Base-by-base conservation (phyloP, 1,140 invertebrate genomes). In the Plutomurus gul region DNA sequence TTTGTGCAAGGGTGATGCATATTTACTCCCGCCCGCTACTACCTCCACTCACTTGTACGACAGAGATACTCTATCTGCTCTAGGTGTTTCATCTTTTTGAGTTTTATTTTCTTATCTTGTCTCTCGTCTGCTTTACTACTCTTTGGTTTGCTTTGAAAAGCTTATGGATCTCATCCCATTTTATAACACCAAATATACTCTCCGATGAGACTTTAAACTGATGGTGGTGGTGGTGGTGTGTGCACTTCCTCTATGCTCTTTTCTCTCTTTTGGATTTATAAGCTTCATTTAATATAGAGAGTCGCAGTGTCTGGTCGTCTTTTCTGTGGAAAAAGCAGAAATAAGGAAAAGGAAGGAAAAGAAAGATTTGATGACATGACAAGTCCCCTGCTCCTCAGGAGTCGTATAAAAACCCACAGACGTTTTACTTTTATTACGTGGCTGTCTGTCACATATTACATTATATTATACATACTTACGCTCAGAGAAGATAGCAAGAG, bases 311-410 rank as follows among this genome's bases (percentile, higher is more conserved):
- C 22, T 8, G 2, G 46, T 5, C 6, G 13, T 27, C 10, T 13
- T 10, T 7, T 5, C 20, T 16, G 46, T 30, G 10, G 51, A 65
- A 65, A 36, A 65, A 16, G 36, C 27, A 65, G 36, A 65, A 65
- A 65, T 27, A 65, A 65, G 27, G 16, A 30, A 51, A 51, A 56
- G 51, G 51, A 56, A 25, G 51, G 51, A 27, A 65, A 46, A 72
- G 70, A 43, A 46, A 37, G 70, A 72, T 72, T 72, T 72, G 70
- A 72, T 72, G 70, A 72, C 70, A 72, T 72, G 70, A 72, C 70
- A 72, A 72, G 70, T 72, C 70, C 70, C 70, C 70, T 72, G 70
- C 40, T 72, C 40, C 70, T 72, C 70, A 72, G 36, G 20, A 72
- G 70, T 43, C 40, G 37, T 72, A 72, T 72, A 72, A 72, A 72